These are phyloP conservation scores for Panurus biarmicus DNA, from an alignment of 2,113 vertebrate genomes.

Conservation along the genomic window DNA sequence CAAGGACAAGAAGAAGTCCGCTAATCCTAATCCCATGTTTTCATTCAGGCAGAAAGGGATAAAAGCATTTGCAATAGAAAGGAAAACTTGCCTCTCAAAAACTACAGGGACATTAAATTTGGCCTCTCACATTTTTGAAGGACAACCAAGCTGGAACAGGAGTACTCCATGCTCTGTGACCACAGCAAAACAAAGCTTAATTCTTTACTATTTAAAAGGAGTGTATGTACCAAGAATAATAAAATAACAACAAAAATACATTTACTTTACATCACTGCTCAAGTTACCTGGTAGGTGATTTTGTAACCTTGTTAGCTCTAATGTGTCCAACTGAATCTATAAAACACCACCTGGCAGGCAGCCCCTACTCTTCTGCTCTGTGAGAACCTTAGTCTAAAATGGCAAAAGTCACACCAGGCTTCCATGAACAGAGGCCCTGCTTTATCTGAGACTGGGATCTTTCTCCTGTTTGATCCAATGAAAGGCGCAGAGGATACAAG, in stretches of 20 bases:
- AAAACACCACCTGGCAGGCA: background rate
- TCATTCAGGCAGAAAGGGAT: background rate
- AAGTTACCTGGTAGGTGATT: background rate
- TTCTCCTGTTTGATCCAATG: background rate
- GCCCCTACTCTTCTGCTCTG: background rate
- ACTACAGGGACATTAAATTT: background rate
- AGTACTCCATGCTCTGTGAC: background rate
- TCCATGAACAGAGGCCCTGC: background rate
- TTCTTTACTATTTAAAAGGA: background rate
- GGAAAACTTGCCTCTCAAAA: background rate
- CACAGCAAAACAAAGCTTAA: background rate
- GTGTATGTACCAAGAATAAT: background rate
- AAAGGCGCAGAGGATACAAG: background rate
- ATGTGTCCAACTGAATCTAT: background rate
- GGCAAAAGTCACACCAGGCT: background rate
- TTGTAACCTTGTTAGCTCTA: accelerated
- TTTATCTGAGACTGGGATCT: no score
- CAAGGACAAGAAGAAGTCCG: background rate
- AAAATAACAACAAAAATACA: background rate
- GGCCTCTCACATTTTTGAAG: background rate
- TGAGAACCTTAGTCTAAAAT: background rate
- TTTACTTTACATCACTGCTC: background rate
- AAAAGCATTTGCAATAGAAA: background rate
- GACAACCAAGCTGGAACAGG: background rate
- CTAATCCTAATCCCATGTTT: background rate